A percentile compares a stretch with the other conserved stretches of the same genome.
These are phyloP conservation scores for Meiosimyza decipiens DNA, from an alignment of 2,888 invertebrate genomes.

Conservation along the genomic window DNA sequence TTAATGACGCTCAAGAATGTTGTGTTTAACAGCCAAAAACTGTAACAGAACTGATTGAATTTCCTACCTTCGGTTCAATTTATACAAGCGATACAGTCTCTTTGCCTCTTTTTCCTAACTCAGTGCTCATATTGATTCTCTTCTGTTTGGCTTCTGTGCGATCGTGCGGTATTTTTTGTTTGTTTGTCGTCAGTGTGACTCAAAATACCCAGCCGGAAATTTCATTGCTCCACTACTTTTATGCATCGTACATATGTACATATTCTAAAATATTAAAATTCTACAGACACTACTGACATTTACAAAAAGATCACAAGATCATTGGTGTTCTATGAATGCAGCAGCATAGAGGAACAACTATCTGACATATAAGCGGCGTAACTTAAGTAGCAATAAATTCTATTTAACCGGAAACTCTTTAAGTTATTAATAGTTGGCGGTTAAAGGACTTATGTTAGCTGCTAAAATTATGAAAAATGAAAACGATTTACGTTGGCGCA, in stretches of 20 bases:
- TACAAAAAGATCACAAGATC: background rate
- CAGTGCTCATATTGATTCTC: background rate
- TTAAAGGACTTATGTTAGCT: too few species aligned
- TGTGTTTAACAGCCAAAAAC: slow-evolving; percentile 63
- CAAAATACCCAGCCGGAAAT: slow-evolving; percentile 10
- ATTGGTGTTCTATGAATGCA: too few species aligned
- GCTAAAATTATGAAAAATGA: too few species aligned
- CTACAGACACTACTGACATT: background rate
- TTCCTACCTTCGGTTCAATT: slow-evolving; percentile 52
- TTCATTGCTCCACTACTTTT: background rate
- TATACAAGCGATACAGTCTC: slow-evolving; percentile 49
- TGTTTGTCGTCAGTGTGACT: background rate
- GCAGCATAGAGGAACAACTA: too few species aligned
- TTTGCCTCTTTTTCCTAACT: background rate
- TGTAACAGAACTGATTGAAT: slow-evolving; percentile 61
- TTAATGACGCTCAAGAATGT: slow-evolving; percentile 43
- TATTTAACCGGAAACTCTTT: too few species aligned
- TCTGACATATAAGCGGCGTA: too few species aligned
- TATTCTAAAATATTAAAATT: background rate
- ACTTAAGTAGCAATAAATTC: too few species aligned
- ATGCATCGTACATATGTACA: background rate
- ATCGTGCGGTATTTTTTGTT: background rate
- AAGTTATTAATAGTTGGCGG: too few species aligned
- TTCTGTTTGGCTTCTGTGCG: slow-evolving; percentile 8
- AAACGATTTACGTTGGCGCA: too few species aligned